These are phyloP conservation scores for Plotosus lineatus DNA, from an alignment of 2,113 vertebrate species.

Conservation along the genomic window DNA sequence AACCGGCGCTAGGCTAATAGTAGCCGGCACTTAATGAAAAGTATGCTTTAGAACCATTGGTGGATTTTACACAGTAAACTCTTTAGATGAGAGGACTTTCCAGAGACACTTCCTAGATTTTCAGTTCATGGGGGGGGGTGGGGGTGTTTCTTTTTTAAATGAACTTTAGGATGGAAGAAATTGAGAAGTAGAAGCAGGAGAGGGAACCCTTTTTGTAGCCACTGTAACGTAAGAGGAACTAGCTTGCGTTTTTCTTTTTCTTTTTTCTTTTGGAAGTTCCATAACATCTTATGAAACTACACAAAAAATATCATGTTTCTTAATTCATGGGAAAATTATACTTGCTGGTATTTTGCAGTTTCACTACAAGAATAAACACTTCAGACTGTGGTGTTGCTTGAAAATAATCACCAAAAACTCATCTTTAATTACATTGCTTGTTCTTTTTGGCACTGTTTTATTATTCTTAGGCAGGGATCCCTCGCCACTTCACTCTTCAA, in stretches of 20 bases:
- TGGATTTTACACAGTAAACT: not conserved
- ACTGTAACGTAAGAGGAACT: not conserved
- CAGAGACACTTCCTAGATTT: not conserved
- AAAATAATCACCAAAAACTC: not conserved
- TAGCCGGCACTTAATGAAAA: too few relatives aligned
- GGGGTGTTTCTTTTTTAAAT: not conserved
- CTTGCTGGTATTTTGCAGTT: not conserved
- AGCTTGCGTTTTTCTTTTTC: not conserved
- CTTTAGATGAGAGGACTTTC: not conserved
- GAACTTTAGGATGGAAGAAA: not conserved
- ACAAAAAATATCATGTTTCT: not conserved
- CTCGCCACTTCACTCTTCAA: too few relatives aligned
- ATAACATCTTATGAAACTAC: not conserved
- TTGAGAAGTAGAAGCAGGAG: not conserved
- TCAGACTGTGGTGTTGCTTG: not conserved
- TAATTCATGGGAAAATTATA: not conserved
- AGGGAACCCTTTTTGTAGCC: not conserved
- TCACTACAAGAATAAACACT: not conserved
- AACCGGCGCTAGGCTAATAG: too few relatives aligned
- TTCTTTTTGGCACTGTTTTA: too few relatives aligned
- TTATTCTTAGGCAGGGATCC: too few relatives aligned
- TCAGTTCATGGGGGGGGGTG: not conserved
- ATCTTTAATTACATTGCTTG: not conserved
- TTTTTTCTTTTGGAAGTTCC: not conserved
- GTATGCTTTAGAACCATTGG: too few relatives aligned